Conservation (phyloP, 2,888 invertebrate species). For the Synergus itoensis region DNA sequence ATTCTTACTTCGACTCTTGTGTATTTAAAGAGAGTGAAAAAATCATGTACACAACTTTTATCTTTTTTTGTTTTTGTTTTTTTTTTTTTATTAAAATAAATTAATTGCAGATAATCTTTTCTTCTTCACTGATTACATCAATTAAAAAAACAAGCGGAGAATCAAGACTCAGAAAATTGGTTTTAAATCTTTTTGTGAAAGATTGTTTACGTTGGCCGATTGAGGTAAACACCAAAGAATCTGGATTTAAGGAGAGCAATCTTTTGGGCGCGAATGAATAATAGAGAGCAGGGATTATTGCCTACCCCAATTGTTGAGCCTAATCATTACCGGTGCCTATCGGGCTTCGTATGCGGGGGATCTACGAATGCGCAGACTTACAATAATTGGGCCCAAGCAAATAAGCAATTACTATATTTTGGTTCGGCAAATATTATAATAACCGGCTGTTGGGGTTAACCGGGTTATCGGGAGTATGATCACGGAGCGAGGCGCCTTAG, state of each 20-base stretch:
- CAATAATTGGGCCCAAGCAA: conserved; percentile 72
- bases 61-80: background rate
- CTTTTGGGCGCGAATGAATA: conserved; percentile 36
- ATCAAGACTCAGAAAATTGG: background rate
- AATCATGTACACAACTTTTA: conserved; percentile 1
- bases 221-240: background rate
- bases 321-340: conserved; percentile 40
- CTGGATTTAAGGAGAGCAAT: conserved; percentile 22
- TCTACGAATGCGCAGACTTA: conserved; percentile 48
- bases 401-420: conserved; percentile 74
- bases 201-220: conserved; percentile 16
- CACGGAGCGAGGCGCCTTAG: conserved; percentile 64
- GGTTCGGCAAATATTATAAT: conserved; percentile 75
- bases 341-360: conserved; percentile 20
- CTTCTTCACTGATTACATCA: background rate
- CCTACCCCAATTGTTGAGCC: conserved; percentile 25
- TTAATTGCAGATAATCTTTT: background rate
- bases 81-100: background rate
- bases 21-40: background rate
- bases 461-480: conserved; percentile 71
- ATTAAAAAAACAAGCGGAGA: background rate
- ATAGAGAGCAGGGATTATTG: conserved; percentile 39
- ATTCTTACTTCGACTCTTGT: background rate
- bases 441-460: conserved; percentile 69
- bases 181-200: background rate